Evolutionary conservation across 2,113 vertebrate genomes (phyloP), one percentile per base, ranked within the genome.

Genomic region (Colossoma macropomum): DNA sequence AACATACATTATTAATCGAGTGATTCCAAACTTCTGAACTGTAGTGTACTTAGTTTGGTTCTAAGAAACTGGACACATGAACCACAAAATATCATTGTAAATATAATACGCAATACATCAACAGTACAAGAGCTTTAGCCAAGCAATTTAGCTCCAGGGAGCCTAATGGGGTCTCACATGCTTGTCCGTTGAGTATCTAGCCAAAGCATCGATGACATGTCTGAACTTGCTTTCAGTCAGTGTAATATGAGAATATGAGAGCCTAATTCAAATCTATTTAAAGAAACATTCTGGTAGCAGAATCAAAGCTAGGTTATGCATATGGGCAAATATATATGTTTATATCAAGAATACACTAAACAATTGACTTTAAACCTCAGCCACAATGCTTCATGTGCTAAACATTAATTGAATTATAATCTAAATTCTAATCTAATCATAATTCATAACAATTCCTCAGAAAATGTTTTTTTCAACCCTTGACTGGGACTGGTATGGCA

Each of bases 161-260:
- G 30, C 11, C 48, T 56, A 54, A n/a, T 80, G 32, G 3, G 11
- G 15, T 73, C 69, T 80, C 34, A 56, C 32, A 73, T 41, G 17
- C 72, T 45, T 30, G 11, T 17, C 66, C n/a, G 17, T 27, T 65
- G 65, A 52, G 73, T 11, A 38, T 62, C 65, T 34, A 30, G 28
- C 9, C 27, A 2, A 56, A 80, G 45, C 66, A 63, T 21, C 10
- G 2, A 62, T 76, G 45, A 48, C 73, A 72, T 65, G 73, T 38
- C 59, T 38, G n/a, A 54, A 81, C 78, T 52, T 81, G 66, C 28
- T 60, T 74, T n/a, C 50, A 12, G 16, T 52, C 52, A 25, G 38
- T 52, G 30, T 71, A 32, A 76, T 23, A 15, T 76, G 56, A 63
- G 1, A 63, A 68, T 25, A 69, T 7, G 30, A 77, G 65, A 28